Evolutionary conservation across 2,888 invertebrate species (phyloP), one percentile per base, ranked within the genome.

Genomic region (Polia nebulosa): DNA sequence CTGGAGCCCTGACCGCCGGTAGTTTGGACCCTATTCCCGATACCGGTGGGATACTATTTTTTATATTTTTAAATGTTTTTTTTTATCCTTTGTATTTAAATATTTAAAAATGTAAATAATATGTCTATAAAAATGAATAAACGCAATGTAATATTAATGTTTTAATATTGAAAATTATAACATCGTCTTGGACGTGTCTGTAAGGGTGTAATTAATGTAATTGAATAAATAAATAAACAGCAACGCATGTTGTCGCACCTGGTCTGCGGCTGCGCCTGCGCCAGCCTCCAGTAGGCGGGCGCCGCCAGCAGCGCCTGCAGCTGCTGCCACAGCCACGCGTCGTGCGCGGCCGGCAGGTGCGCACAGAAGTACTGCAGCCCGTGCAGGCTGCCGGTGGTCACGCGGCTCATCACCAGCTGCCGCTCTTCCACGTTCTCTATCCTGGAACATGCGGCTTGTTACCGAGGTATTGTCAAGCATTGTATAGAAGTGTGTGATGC

Each of bases 241-340:
- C n/a, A n/a, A 22, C 22, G 22, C 11, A 11, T 45, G 22, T 17
- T 8, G 13, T 52, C n/a, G n/a, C n/a, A 90, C 92, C 91, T 85
- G 72, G 93, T 73, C 27, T 75, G 84, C 7, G 66, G 71, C 34
- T 95, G 88, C 82, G 96, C 95, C 84, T 96, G 96, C 78, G 96
- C 94, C 49, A 97, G 95, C 85, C 97, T 97, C 98, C 98, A 98
- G 92, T 98, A 98, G 88, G 96, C 96, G 29, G 90, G 87, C 80
- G 96, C 95, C 0, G 93, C 92, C 70, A 98, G 89, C 59, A 98
- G 92, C 59, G 94, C 93, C 3, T 84, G 79, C 79, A 97, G 95
- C 65, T 93, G 91, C 0, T 96, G 95, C 65, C 93, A 88, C 52
- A 96, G 95, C 87, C 96, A 96, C 15, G 96, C 96, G 82, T 97